Evolutionary conservation across 2,888 invertebrate species (phyloP).

Genomic region (Oligia latruncula): DNA sequence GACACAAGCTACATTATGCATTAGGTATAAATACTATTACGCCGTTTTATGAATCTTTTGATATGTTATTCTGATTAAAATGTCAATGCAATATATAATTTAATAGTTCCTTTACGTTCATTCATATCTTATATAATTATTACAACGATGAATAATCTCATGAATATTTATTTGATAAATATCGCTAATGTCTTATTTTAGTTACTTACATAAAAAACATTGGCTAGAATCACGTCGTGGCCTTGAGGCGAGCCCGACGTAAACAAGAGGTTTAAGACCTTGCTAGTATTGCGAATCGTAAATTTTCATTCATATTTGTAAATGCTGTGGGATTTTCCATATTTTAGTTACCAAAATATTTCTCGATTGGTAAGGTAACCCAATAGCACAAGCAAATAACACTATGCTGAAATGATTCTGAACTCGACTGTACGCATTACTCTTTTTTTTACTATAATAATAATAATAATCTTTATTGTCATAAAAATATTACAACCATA

Average conservation of each 20-base stretch:
- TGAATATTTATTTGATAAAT: constrained; percentile 40
- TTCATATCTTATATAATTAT: constrained; percentile 31
- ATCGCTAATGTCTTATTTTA: constrained; percentile 60
- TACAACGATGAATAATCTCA: constrained; percentile 27
- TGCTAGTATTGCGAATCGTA: constrained; percentile 50
- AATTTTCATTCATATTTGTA: constrained; percentile 54
- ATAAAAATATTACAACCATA: no score
- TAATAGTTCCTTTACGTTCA: constrained; percentile 22
- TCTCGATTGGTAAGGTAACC: not conserved
- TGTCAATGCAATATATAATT: constrained; percentile 10
- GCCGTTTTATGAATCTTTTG: not conserved
- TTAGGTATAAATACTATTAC: not conserved
- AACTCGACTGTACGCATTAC: not conserved
- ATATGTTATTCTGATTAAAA: constrained; percentile 5
- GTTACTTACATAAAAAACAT: constrained; percentile 74
- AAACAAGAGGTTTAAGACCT: constrained; percentile 57
- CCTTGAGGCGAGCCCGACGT: constrained; percentile 79
- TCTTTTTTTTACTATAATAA: not conserved
- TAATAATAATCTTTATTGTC: no score
- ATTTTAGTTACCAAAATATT: not conserved
- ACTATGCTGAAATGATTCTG: constrained; percentile 2
- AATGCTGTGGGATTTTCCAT: constrained; percentile 25
- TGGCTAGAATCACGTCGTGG: constrained; percentile 75
- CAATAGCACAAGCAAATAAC: not conserved
- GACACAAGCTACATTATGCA: not conserved